A percentile compares a stretch with the other conserved stretches of the same genome.
These are phyloP conservation scores for Netelia virgata DNA, from an alignment of 2,888 invertebrate genomes.

Conservation along the genomic window DNA sequence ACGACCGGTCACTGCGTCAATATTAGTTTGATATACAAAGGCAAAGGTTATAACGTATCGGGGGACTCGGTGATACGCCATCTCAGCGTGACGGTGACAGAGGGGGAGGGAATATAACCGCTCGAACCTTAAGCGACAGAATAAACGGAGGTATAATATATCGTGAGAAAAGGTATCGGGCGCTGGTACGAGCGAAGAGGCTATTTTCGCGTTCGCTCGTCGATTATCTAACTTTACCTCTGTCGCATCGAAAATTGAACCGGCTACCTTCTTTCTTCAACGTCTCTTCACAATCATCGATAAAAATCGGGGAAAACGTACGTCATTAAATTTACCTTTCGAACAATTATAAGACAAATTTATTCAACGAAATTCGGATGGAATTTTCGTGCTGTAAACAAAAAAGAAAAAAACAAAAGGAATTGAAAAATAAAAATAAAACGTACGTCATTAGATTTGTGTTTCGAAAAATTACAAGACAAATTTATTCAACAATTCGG, in stretches of 20 bases:
- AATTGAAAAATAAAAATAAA: too few species aligned
- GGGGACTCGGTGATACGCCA: slow-evolving; percentile 34
- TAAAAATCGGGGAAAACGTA: too few species aligned
- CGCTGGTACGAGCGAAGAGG: background rate
- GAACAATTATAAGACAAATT: too few species aligned
- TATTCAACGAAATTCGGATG: too few species aligned
- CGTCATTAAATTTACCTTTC: too few species aligned
- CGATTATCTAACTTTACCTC: background rate
- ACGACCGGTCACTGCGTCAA: slow-evolving; percentile 71
- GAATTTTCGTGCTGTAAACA: too few species aligned
- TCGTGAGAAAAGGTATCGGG: background rate
- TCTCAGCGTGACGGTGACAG: background rate
- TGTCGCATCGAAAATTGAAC: background rate
- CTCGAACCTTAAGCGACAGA: background rate
- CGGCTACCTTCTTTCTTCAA: background rate
- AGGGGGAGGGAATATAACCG: background rate
- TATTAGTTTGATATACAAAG: slow-evolving; percentile 77
- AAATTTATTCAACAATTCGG: too few species aligned
- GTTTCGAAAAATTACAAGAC: too few species aligned
- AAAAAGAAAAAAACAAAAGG: too few species aligned
- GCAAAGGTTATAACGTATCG: slow-evolving; percentile 72
- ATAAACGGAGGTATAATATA: slow-evolving; percentile 21
- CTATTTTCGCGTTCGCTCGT: background rate
- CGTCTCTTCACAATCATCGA: background rate
- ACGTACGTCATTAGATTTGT: too few species aligned